Evolutionary conservation across 2,888 invertebrate species (phyloP).

Genomic region (Amiota communis): DNA sequence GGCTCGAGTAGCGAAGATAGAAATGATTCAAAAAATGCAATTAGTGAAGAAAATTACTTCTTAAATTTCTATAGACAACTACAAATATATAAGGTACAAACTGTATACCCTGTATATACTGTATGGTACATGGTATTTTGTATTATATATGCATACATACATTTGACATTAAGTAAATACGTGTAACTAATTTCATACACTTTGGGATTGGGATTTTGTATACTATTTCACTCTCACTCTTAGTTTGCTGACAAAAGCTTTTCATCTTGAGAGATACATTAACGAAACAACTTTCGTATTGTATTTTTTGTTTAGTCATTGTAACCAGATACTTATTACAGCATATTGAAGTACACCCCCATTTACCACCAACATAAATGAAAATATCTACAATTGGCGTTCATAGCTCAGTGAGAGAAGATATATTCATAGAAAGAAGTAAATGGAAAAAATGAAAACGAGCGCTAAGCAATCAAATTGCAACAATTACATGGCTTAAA

Average conservation of each 20-base stretch:
- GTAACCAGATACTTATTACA: too few species aligned
- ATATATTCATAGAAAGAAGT: too few species aligned
- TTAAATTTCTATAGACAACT: neutral
- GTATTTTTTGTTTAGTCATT: too few species aligned
- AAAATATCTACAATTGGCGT: too few species aligned
- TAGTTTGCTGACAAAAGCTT: neutral
- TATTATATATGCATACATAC: neutral
- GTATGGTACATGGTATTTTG: neutral
- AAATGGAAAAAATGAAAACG: too few species aligned
- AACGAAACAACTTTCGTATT: too few species aligned
- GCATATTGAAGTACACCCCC: neutral
- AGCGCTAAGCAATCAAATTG: slow-evolving; percentile 46
- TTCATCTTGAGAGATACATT: neutral
- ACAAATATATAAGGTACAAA: neutral
- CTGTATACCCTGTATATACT: neutral
- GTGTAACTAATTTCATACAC: too few species aligned
- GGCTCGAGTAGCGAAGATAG: too few species aligned
- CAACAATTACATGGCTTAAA: slow-evolving; percentile 50
- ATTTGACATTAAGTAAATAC: neutral
- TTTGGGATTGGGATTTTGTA: too few species aligned
- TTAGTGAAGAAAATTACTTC: neutral
- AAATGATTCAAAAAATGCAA: too few species aligned
- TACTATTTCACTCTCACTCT: neutral
- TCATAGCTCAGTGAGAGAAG: too few species aligned
- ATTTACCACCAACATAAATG: neutral